Evolutionary conservation across 1,140 invertebrate species (phyloP), one percentile per base, ranked within the genome.

Genomic region (Euwallacea similis): DNA sequence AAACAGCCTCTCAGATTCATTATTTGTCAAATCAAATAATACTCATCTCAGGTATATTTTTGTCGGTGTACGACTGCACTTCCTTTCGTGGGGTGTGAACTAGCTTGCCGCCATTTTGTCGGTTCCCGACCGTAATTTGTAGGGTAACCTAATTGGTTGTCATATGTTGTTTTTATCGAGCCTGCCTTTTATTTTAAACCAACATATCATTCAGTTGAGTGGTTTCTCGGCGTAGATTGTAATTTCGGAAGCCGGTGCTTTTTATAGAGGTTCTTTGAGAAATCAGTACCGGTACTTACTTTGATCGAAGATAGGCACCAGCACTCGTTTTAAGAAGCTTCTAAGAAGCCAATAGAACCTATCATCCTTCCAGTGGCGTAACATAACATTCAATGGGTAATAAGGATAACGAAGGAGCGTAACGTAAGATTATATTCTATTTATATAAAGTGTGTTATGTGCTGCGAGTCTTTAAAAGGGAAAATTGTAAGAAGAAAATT

Each of bases 121-220:
- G 76, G 76, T 66, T 44, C 62, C 55, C 6, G 44, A 41, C 66
- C 66, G 67, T 76, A 76, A 76, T 76, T 76, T 72, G 66, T 76
- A 73, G 75, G 69, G 15, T 53, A 13, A 60, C 47, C 41, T 74
- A 75, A 75, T 75, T 75, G 72, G 69, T 73, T 76, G 76, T 76
- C 76, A 72, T 73, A 71, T 73, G 76, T 76, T 76, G 76, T 76
- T 76, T 75, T 76, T 75, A 75, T 58, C 69, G 67, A 61, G 54
- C 72, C 67, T 62, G 54, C 73, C 75, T 75, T 76, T 75, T 75
- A 75, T 76, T 74, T 76, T 76, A 70, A 72, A 76, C 74, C 71
- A 76, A 75, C 72, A 74, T 66, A 74, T 76, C 70, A 71, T 68
- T 65, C 74, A 72, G 66, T 74, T 76, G 74, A 76, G 74, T 76